Evolutionary conservation across 1,140 invertebrate genomes (phyloP).

Genomic region (Tetramorium parvispinum): DNA sequence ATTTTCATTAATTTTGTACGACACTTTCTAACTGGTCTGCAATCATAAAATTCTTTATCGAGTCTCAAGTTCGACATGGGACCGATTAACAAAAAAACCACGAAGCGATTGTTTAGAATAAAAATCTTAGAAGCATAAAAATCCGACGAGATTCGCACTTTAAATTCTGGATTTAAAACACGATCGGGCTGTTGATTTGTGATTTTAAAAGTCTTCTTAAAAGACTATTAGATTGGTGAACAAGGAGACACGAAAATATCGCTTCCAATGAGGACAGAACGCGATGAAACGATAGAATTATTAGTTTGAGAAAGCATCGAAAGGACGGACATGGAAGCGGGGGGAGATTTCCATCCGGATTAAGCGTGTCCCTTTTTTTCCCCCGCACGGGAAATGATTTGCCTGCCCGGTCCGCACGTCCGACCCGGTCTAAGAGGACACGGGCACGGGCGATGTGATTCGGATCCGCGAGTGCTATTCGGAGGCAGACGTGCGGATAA

Average conservation of each 20-base stretch:
- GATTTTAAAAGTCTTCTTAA: background rate
- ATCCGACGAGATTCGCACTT: background rate
- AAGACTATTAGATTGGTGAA: background rate
- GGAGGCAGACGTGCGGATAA: constrained; percentile 68
- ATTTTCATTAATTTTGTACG: background rate
- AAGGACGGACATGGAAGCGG: background rate
- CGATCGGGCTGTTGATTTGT: background rate
- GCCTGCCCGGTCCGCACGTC: constrained; percentile 33
- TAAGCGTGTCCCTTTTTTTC: constrained; percentile 52
- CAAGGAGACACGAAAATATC: background rate
- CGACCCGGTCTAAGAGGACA: constrained; percentile 56
- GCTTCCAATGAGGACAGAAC: background rate
- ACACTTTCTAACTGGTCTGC: background rate
- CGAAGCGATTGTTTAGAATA: background rate
- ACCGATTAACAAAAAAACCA: background rate
- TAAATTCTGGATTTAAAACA: background rate
- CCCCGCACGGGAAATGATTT: constrained; percentile 41
- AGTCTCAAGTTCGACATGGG: background rate
- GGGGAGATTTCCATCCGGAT: constrained; percentile 24
- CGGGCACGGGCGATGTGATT: constrained; percentile 53
- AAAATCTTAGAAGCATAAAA: background rate
- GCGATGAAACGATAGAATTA: constrained; percentile 33
- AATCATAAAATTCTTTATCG: background rate
- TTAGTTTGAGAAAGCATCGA: constrained; percentile 41
- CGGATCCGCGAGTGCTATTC: constrained; percentile 63